A percentile compares a stretch with the other conserved stretches of the same genome.
Conservation (phyloP, 2,888 invertebrate species). For the Erannis defoliaria region DNA sequence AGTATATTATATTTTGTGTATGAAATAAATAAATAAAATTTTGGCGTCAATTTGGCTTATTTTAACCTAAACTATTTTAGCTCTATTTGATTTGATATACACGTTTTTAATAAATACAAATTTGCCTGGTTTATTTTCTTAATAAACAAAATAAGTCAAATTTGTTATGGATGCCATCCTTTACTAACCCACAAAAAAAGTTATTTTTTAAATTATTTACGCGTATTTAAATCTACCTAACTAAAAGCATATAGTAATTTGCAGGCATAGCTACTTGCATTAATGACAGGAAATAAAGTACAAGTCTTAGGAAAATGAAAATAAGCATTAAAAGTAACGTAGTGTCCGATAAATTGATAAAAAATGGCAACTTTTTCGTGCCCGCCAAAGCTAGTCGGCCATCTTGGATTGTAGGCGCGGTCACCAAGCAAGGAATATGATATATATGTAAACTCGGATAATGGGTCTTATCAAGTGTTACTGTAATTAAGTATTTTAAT, state of each 20-base stretch:
- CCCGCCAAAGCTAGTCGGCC: constrained; percentile 48
- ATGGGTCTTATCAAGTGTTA: constrained; percentile 36
- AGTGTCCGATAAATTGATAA: not conserved
- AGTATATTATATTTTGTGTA: too few species aligned
- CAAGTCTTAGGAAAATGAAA: not conserved
- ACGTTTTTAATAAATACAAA: too few species aligned
- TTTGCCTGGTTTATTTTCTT: not conserved
- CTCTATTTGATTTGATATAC: too few species aligned
- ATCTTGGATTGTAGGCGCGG: constrained; percentile 62
- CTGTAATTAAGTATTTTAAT: constrained; percentile 30
- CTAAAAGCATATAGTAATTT: too few species aligned
- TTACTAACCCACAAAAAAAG: too few species aligned
- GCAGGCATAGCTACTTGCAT: not conserved
- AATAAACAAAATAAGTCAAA: not conserved
- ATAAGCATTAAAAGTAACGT: not conserved
- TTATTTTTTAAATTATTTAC: too few species aligned
- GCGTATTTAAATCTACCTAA: not conserved
- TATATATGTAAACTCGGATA: constrained; percentile 59
- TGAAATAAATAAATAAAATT: too few species aligned
- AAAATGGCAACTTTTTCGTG: constrained; percentile 30
- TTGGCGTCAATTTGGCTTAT: too few species aligned
- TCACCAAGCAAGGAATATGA: constrained; percentile 48
- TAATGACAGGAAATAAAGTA: not conserved
- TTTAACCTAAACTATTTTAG: too few species aligned
- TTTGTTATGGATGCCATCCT: not conserved